phyloP scores from a whole-genome alignment of 1,140 invertebrate species.

The Sinella curviseta region DNA sequence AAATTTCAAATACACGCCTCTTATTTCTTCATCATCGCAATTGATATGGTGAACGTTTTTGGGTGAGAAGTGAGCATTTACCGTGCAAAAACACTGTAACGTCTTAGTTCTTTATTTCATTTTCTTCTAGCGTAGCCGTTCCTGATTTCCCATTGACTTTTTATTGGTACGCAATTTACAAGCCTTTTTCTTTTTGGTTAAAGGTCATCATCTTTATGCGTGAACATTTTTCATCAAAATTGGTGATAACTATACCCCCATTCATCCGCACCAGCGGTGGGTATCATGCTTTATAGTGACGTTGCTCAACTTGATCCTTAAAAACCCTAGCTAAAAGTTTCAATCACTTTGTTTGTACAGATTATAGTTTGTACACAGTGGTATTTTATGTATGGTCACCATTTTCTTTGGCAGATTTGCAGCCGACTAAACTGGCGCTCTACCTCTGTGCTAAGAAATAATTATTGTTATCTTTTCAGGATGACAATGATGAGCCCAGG shows the following conservation, averaged over 20 bases:
- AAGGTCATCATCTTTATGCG: constrained; percentile 11
- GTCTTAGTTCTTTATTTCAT: neutral
- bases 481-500: constrained; percentile 1
- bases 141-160: constrained; percentile 16
- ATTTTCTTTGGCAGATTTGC: neutral
- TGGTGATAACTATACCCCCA: constrained; percentile 12
- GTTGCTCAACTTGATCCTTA: no score
- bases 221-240: constrained; percentile 24
- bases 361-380: no score
- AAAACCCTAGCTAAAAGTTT: no score
- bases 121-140: neutral
- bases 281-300: neutral
- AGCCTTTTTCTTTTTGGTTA: constrained; percentile 1
- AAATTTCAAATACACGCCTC: constrained; percentile 24
- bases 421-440: no score
- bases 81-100: neutral
- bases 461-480: no score
- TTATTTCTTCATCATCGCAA: neutral
- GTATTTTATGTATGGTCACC: neutral
- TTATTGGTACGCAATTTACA: constrained; percentile 26
- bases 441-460: no score
- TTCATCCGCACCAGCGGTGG: constrained; percentile 2
- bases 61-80: no score
- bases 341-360: no score
- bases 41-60: no score